Base-by-base conservation (phyloP, 30 jellyfish, hydroid and myxozoan species). In the Aurelia coerulea region DNA sequence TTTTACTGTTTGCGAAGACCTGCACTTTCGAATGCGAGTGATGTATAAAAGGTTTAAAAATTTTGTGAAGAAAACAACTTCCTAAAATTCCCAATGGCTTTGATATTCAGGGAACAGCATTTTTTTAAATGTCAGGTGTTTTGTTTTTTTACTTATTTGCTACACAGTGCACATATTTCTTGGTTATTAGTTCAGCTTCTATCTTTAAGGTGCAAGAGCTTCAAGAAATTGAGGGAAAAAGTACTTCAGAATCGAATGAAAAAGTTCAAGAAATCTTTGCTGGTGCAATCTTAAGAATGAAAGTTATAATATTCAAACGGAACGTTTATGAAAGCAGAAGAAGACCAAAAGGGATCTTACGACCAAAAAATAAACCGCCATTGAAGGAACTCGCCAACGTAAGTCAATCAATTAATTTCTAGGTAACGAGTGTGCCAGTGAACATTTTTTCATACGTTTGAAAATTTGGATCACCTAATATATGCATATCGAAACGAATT, bases 251-350 rank as follows among this genome's bases (percentile, higher is more conserved):
- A 2, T 37, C 79, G 12, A 60, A 86, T 9, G 89, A 74, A 10
- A 91, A 76, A 14, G 65, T 33, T 14, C 58, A 69, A 62, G 23
- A 17, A 35, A 68, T 76, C 32, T 88, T 93, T 84, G 74, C 62
- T 42, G 92, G 84, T 18, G 83, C 94, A n/a, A 74, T 41, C 15
- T 56, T 93, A 65, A 85, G 76, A 51, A 18, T 93, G 88, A 73
- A 83, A 34, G 56, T 84, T 16, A 82, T 84, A 93, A 85, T 83
- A 10, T 93, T 93, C 68, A 93, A 93, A 75, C 77, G 96, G 60
- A 65, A 78, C 88, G 97, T 93, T 13, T 81, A 65, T 76, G 97
- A 93, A 72, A 87, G 97, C 66, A 79, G 98, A 42, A 83, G 97
- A 70, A 93, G 97, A 33, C 94, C 98, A 15, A 93, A 88, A 69